These are phyloP conservation scores for Heliconius himera DNA, from an alignment of 1,140 invertebrate genomes.

Conservation along the genomic window DNA sequence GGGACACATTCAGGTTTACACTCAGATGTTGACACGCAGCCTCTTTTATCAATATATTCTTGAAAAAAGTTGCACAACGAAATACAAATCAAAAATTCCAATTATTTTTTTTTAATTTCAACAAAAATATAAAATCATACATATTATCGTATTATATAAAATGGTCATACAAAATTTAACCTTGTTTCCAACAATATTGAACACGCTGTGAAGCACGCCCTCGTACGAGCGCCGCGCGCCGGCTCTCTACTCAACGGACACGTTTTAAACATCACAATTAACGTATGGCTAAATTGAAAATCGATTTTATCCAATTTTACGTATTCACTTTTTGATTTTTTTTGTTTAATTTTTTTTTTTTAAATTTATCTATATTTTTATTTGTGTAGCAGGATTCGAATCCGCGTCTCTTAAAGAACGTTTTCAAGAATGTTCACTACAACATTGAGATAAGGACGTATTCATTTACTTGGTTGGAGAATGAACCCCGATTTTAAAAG, in stretches of 20 bases:
- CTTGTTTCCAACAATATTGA: neutral
- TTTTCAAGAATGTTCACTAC: too few species aligned
- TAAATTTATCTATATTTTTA: too few species aligned
- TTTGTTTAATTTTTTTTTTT: neutral
- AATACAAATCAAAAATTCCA: too few species aligned
- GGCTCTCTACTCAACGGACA: neutral
- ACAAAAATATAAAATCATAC: neutral
- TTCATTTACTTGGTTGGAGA: too few species aligned
- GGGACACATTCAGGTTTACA: too few species aligned
- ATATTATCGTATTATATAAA: neutral
- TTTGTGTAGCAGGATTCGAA: too few species aligned
- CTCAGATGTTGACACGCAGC: too few species aligned
- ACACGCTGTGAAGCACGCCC: conserved; percentile 6
- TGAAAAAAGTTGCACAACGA: too few species aligned
- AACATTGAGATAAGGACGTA: too few species aligned
- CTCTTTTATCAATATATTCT: too few species aligned
- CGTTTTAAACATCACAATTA: conserved; percentile 14
- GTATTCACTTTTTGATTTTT: neutral
- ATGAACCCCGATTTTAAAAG: too few species aligned
- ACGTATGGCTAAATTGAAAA: neutral
- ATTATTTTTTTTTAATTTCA: neutral
- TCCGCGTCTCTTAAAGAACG: too few species aligned
- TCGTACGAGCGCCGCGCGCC: neutral
- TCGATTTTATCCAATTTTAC: neutral
- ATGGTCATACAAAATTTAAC: neutral